Base-by-base conservation (phyloP, 2,888 invertebrate species). In the Camponotus fellah region DNA sequence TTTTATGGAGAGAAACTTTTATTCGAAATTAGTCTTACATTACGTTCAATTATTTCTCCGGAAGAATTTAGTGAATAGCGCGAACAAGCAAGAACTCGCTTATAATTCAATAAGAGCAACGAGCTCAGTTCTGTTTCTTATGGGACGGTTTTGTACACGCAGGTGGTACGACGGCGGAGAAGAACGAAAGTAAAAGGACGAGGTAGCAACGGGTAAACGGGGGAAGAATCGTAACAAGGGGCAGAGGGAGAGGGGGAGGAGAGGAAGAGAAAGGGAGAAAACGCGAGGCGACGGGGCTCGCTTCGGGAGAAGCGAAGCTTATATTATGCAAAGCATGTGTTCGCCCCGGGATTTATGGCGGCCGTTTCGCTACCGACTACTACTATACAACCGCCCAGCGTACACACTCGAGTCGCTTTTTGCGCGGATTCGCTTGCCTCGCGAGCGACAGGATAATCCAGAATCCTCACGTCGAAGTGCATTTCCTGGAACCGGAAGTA, bases 241-340 rank as follows among this genome's bases (percentile, higher is more conserved):
- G 66, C 60, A 74, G 34, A 58, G 82, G 75, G 65, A 56, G 66
- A 64, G 76, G 34, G 82, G 75, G 65, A 60, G 21, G 43, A 62
- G 34, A 79, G 82, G 82, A 46, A 75, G 58, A 66, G 49, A 40
- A 80, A 69, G 77, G 66, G 58, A 81, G 71, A 56, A 82, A 83
- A 76, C 82, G 85, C 86, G 88, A 89, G 69, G 86, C 87, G 86
- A 85, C 79, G 89, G 82, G 83, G 81, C 84, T 81, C 81, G 80
- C 79, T 71, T 71, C 71, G 81, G 85, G 87, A 86, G 89, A 89
- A 91, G 86, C 91, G 91, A 89, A 93, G 93, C 93, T 94, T 93
- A 94, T 92, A 94, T 94, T 94, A 94, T 94, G 94, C 93, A 93
- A 94, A 94, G 93, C 94, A 93, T 94, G 93, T 93, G 94, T 93